phyloP scores from a whole-genome alignment of 2,888 invertebrate genomes.

The Cryptocheilus praepositus region DNA sequence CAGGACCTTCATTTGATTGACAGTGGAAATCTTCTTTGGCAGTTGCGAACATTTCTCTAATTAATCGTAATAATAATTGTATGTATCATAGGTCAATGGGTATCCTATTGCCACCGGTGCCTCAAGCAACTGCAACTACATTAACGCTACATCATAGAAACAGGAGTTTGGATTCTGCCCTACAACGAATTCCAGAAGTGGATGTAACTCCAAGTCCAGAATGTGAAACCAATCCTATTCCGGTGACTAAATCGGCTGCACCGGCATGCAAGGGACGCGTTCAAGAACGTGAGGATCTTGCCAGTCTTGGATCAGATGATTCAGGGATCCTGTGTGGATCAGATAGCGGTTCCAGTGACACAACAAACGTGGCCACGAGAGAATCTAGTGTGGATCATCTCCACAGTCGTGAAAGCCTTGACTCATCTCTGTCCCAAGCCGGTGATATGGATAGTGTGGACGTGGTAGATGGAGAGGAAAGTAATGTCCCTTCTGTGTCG shows the following conservation, averaged over 20 bases:
- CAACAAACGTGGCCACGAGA: slow-evolving; percentile 71
- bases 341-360: slow-evolving; percentile 76
- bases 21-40: not conserved
- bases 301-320: slow-evolving; percentile 86
- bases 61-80: slow-evolving; percentile 13
- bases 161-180: slow-evolving; percentile 91
- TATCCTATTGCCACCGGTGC: slow-evolving; percentile 79
- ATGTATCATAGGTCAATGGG: slow-evolving; percentile 79
- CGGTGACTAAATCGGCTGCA: slow-evolving; percentile 63
- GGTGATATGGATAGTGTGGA: slow-evolving; percentile 71
- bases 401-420: slow-evolving; percentile 85
- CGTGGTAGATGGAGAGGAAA: slow-evolving; percentile 70
- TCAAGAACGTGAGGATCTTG: slow-evolving; percentile 78
- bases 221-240: slow-evolving; percentile 75
- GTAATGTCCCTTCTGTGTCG: slow-evolving; percentile 42
- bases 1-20: too few relatives aligned
- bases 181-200: slow-evolving; percentile 92
- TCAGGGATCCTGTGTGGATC: slow-evolving; percentile 84
- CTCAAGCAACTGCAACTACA: slow-evolving; percentile 76
- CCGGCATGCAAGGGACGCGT: slow-evolving; percentile 71
- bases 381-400: slow-evolving; percentile 77
- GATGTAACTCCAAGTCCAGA: slow-evolving; percentile 82
- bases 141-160: slow-evolving; percentile 82
- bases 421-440: slow-evolving; percentile 80
- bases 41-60: slow-evolving; percentile 4